Conservation (phyloP, 2,888 invertebrate genomes). For the Tetragonula carbonaria region DNA sequence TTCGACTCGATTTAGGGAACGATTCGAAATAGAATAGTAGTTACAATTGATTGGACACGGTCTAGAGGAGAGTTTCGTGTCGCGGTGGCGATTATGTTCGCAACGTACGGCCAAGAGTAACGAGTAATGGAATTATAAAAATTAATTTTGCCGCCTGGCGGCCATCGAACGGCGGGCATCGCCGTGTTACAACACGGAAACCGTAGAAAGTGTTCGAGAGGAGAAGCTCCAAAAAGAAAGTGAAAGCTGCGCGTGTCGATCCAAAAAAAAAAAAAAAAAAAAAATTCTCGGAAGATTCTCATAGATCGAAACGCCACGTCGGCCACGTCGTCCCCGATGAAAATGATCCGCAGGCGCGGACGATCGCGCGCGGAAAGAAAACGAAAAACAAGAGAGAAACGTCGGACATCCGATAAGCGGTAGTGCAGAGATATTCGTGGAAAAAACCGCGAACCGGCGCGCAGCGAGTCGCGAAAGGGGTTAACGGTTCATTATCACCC, state of each 20-base stretch:
- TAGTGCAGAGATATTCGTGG: constrained; percentile 13
- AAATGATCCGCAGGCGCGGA: neutral
- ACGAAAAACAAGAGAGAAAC: neutral
- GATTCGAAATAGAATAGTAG: neutral
- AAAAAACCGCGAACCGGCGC: constrained; percentile 31
- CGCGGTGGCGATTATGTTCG: neutral
- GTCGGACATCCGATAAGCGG: neutral
- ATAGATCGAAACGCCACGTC: neutral
- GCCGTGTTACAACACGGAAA: neutral
- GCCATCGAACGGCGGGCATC: neutral
- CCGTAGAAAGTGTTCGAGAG: neutral
- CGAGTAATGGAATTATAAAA: no score
- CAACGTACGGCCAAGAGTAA: no score
- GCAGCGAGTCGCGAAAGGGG: constrained; percentile 42
- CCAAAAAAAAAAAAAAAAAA: neutral
- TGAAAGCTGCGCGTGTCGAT: neutral
- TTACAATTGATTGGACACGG: neutral
- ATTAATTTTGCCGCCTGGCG: no score
- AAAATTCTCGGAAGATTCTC: neutral
- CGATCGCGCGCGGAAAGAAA: no score
- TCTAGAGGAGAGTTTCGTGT: neutral
- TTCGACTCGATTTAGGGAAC: neutral
- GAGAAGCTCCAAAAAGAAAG: neutral
- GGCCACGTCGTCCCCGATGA: neutral
- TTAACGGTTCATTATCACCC: constrained; percentile 62